Evolutionary conservation across 1,140 invertebrate species (phyloP).

Genomic region (Pararge aegeria): DNA sequence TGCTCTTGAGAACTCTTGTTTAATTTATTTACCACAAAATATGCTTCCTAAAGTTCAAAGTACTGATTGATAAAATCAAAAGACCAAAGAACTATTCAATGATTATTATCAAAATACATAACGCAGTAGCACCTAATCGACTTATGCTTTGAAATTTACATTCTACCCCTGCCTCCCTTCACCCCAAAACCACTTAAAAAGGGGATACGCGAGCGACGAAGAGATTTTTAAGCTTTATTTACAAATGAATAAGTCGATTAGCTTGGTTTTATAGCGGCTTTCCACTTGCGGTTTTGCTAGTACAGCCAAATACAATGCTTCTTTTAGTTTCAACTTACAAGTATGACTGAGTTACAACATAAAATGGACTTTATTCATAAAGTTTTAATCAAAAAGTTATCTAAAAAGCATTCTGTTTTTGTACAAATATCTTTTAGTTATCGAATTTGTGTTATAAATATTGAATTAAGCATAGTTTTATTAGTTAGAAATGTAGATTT

Average conservation of each 20-base stretch:
- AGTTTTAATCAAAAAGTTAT: too few species aligned
- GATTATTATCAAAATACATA: not conserved
- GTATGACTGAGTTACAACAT: not conserved
- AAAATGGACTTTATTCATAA: not conserved
- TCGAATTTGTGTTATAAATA: too few species aligned
- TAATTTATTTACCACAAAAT: too few species aligned
- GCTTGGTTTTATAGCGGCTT: constrained; percentile 19
- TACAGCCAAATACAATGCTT: not conserved
- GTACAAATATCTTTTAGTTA: too few species aligned
- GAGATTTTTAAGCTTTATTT: constrained; percentile 65
- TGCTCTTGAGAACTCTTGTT: too few species aligned
- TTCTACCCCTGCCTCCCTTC: constrained; percentile 36
- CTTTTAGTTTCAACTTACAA: constrained; percentile 1
- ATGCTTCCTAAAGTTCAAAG: too few species aligned
- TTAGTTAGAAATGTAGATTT: too few species aligned
- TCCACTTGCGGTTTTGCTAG: constrained; percentile 11
- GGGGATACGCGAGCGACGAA: constrained; percentile 36
- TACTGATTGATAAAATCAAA: not conserved
- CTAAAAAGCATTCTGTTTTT: too few species aligned
- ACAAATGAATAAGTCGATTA: constrained; percentile 47
- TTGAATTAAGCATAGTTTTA: too few species aligned
- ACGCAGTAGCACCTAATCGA: constrained; percentile 4
- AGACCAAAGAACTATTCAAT: not conserved
- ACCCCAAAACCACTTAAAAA: constrained; percentile 39
- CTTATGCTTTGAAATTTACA: constrained; percentile 28